These are phyloP conservation scores for Spinus pinus DNA, from an alignment of 2,797 vertebrate genomes.

Conservation along the genomic window DNA sequence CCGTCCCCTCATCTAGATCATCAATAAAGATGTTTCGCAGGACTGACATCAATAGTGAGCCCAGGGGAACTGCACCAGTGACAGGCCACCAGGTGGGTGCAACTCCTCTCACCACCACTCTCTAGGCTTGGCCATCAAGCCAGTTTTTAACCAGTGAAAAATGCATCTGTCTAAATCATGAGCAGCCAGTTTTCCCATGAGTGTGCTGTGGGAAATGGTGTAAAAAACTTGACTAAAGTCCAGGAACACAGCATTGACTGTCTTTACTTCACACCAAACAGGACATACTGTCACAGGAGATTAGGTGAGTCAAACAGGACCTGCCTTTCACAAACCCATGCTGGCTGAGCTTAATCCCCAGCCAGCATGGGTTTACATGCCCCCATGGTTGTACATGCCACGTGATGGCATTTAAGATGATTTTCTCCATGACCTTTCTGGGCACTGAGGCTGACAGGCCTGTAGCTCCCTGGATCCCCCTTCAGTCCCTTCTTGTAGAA, in stretches of 20 bases:
- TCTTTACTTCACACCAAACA: not conserved
- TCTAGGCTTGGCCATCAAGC: not conserved
- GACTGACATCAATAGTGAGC: not conserved
- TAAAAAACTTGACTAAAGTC: not conserved
- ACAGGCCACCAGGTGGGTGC: not conserved
- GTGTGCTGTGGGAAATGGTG: not conserved
- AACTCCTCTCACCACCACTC: not conserved
- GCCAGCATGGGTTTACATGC: too few relatives aligned
- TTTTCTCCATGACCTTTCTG: not conserved
- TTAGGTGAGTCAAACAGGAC: not conserved
- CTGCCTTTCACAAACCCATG: not conserved
- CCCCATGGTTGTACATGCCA: not conserved
- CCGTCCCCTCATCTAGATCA: not conserved
- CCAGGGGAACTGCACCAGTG: not conserved
- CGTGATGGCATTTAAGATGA: accelerated
- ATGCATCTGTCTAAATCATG: not conserved
- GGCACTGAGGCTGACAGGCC: not conserved
- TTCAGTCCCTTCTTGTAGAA: not conserved
- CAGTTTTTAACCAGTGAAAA: not conserved
- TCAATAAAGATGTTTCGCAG: not conserved
- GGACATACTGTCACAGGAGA: not conserved
- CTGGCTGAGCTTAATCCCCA: not conserved
- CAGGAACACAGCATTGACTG: accelerated
- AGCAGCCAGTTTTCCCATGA: not conserved
- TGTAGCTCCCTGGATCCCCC: not conserved